Evolutionary conservation across 1,140 invertebrate species (phyloP), one percentile per base, ranked within the genome.

Genomic region (Spodoptera litura): DNA sequence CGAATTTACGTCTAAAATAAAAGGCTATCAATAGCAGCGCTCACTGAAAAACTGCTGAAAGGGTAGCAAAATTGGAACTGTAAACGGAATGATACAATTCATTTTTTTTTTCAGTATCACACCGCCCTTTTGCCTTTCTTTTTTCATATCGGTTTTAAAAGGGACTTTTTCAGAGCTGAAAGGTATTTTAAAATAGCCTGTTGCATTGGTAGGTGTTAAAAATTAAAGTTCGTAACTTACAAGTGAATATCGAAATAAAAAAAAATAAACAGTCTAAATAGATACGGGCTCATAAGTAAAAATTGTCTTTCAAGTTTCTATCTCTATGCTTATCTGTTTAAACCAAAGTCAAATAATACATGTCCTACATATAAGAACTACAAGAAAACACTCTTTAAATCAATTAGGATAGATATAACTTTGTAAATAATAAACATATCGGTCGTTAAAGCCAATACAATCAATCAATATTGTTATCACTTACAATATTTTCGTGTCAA

Each of bases 391-490:
- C 12, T 55, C 52, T 13, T 55, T 55, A 55, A 55, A 15, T 55
- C 38, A 44, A 44, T 44, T 6, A 44, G 38, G 9, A 44, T 44
- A 44, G 9, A 44, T 44, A 44, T 44, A 44, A 44, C 38, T 44
- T 44, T 44, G 38, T 44, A 5, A 44, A 44, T 44, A 9, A 44
- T 8, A 44, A 44, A 44, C 38, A 66, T 66, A 66, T 66, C 38
- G 62, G 25, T 44, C 62, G 62, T 15, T 9, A 66, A 66, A 66
- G 44, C 49, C 62, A 66, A 66, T 15, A 49, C 59, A 38, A 62
- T 62, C 59, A 38, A 62, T 62, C 59, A 62, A 38, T 3, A 62
- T n/a, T n/a, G 49, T 66, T 49, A 66, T 66, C 62, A 66, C 38
- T 20, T 25, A 66, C 62, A 62, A 62, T 15, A 25, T 49, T 66